Conservation (phyloP, 2,797 vertebrate species). For the Rhinatrema bivittatum region DNA sequence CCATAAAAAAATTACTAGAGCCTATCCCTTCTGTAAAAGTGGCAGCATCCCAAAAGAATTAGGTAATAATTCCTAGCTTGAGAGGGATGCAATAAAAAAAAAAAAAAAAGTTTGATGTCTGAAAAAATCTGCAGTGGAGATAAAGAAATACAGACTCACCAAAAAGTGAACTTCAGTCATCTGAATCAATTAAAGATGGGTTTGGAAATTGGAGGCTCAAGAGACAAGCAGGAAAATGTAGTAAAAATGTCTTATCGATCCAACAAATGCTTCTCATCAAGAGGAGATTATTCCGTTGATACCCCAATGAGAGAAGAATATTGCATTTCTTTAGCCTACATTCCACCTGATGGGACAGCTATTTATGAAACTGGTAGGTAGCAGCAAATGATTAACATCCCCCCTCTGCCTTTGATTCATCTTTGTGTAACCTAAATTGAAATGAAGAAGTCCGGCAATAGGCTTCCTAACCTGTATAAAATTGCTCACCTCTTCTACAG, state of each 20-base stretch:
- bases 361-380: conserved; percentile 13
- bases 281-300: conserved; percentile 26
- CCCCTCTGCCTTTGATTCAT: conserved; percentile 1
- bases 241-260: conserved; percentile 51
- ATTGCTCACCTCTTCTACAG: not conserved
- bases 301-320: conserved; percentile 19
- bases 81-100: not conserved
- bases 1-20: too few species aligned
- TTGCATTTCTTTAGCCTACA: conserved; percentile 3
- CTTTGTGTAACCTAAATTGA: not conserved
- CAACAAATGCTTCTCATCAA: conserved; percentile 20
- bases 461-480: conserved; percentile 11
- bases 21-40: too few species aligned
- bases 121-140: too few species aligned
- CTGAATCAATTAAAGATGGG: conserved; percentile 41
- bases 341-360: conserved; percentile 5
- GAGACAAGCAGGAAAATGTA: too few species aligned
- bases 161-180: not conserved
- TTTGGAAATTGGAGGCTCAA: conserved; percentile 22
- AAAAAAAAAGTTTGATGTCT: not conserved
- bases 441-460: conserved; percentile 15
- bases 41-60: too few species aligned
- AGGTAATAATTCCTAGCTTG: too few species aligned
- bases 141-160: too few species aligned
- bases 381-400: conserved; percentile 9